phyloP scores from a whole-genome alignment of 2,113 vertebrate species.

The Lucifuga dentata region DNA sequence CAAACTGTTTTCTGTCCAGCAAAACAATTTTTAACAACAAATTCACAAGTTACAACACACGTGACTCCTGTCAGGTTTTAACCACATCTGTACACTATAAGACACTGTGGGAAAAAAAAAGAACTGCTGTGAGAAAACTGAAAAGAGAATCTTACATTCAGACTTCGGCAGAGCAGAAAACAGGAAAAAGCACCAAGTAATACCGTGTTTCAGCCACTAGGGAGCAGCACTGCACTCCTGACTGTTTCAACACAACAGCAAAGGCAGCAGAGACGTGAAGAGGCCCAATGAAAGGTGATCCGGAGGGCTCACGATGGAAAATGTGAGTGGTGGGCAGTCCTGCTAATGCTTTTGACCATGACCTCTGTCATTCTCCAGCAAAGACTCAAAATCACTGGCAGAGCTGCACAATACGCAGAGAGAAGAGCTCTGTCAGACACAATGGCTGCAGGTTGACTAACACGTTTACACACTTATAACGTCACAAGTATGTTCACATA shows the following conservation, averaged over 20 bases:
- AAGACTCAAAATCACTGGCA: constrained; percentile 36
- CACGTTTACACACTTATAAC: neutral
- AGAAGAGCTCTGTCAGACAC: constrained; percentile 30
- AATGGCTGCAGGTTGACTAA: constrained; percentile 13
- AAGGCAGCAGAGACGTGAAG: constrained; percentile 25
- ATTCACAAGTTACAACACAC: too few species aligned
- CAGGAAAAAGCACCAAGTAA: constrained; percentile 1
- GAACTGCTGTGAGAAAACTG: too few species aligned
- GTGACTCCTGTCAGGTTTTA: too few species aligned
- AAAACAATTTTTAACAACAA: too few species aligned
- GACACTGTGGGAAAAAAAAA: too few species aligned
- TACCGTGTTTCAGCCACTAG: constrained; percentile 33
- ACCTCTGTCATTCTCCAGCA: constrained; percentile 70
- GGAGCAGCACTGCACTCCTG: constrained; percentile 35
- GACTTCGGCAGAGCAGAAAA: too few species aligned
- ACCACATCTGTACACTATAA: too few species aligned
- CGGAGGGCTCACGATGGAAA: constrained; percentile 64
- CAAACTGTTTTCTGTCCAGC: too few species aligned
- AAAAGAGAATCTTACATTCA: too few species aligned
- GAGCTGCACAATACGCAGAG: constrained; percentile 19
- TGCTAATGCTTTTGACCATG: constrained; percentile 69
- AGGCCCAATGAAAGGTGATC: constrained; percentile 74
- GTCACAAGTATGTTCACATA: neutral
- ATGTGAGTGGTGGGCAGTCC: constrained; percentile 55
- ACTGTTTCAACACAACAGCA: constrained; percentile 20